These are phyloP conservation scores for Lasius fuliginosus DNA, from an alignment of 2,888 invertebrate species.

Conservation along the genomic window DNA sequence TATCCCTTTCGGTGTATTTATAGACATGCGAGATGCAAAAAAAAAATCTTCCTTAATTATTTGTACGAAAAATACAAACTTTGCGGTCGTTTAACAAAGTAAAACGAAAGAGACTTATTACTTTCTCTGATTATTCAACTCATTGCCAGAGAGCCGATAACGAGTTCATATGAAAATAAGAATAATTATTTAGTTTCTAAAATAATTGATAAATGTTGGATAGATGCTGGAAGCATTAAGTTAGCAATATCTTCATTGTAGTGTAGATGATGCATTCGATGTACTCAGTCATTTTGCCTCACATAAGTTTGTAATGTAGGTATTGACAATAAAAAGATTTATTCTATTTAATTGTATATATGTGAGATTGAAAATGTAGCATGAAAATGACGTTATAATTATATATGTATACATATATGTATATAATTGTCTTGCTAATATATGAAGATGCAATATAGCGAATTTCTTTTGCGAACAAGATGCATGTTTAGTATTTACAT, in stretches of 20 bases:
- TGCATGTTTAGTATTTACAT: not conserved
- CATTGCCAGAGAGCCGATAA: not conserved
- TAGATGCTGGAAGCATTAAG: not conserved
- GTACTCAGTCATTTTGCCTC: not conserved
- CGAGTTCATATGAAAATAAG: not conserved
- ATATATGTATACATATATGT: not conserved
- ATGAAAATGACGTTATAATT: not conserved
- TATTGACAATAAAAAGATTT: not conserved
- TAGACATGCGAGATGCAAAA: not conserved
- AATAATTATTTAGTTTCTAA: not conserved
- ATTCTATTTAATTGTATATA: not conserved
- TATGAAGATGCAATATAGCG: not conserved
- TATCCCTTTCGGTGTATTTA: not conserved
- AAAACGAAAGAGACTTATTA: not conserved
- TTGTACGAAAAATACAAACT: not conserved
- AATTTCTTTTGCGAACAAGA: not conserved
- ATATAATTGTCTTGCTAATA: not conserved
- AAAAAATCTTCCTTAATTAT: not conserved
- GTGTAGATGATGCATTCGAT: not conserved
- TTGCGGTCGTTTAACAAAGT: not conserved
- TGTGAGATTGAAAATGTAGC: not conserved
- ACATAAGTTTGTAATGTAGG: not conserved
- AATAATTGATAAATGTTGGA: not conserved
- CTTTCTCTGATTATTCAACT: not conserved
- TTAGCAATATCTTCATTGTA: not conserved